Conservation (phyloP, 2,113 vertebrate species). For the Mystacornis crossleyi region DNA sequence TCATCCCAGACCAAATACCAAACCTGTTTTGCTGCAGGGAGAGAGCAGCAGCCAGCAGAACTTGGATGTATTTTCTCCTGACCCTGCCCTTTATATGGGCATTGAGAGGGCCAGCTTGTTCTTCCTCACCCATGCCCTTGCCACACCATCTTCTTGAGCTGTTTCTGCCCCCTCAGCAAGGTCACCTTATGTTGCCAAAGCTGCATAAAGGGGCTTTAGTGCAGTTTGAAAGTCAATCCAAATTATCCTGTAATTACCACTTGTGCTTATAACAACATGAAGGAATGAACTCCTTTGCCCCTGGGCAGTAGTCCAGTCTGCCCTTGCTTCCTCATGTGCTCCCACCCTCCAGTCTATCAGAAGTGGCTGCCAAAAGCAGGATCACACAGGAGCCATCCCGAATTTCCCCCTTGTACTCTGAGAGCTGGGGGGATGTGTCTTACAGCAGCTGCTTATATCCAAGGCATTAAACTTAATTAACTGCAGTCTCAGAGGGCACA, state of each 20-base stretch:
- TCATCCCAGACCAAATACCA: neutral
- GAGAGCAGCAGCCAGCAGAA: neutral
- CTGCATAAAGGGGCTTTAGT: neutral
- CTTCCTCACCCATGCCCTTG: neutral
- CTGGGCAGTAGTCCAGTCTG: slow-evolving; percentile 26
- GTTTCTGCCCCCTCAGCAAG: neutral
- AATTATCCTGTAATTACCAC: slow-evolving; percentile 13
- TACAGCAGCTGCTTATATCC: slow-evolving; percentile 8
- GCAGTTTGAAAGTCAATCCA: neutral
- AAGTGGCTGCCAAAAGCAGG: slow-evolving; percentile 15
- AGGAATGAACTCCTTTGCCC: slow-evolving; percentile 21
- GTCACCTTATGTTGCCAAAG: neutral
- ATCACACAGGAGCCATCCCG: neutral
- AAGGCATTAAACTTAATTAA: slow-evolving; percentile 16
- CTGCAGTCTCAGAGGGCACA: neutral
- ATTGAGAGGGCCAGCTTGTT: neutral
- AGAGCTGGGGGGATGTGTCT: neutral
- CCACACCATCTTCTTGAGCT: neutral
- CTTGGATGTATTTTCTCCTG: neutral
- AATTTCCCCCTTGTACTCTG: neutral
- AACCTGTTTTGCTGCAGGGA: neutral
- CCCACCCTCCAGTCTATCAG: neutral
- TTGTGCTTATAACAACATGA: slow-evolving; percentile 31
- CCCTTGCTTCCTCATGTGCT: neutral
- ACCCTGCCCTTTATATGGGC: neutral